phyloP scores from a whole-genome alignment of 2,797 vertebrate genomes.

The Esox masquinongy region DNA sequence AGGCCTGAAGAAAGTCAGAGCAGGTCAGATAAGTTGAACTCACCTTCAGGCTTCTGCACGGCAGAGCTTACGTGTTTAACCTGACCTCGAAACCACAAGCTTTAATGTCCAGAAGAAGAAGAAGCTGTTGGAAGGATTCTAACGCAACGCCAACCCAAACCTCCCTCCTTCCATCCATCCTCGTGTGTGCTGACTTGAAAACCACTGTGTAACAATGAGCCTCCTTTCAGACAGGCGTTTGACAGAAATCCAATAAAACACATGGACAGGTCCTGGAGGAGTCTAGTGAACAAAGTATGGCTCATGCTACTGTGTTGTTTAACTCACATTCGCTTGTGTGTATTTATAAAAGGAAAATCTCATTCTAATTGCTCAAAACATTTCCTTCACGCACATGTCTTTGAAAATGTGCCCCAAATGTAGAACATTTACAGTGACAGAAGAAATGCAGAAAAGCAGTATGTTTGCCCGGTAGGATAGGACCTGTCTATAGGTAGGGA shows the following conservation, averaged over 20 bases:
- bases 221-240: neutral
- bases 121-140: slow-evolving; percentile 1
- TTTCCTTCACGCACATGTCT: neutral
- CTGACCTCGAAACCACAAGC: neutral
- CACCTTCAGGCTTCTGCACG: neutral
- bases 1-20: neutral
- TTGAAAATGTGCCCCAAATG: neutral
- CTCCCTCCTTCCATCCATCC: neutral
- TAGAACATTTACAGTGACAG: neutral
- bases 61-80: neutral
- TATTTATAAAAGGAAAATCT: neutral
- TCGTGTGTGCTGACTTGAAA: neutral
- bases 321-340: neutral
- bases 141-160: neutral
- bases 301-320: neutral
- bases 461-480: neutral
- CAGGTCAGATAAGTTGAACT: slow-evolving; percentile 1
- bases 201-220: neutral
- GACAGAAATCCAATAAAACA: neutral
- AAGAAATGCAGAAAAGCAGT: neutral
- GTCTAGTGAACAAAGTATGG: neutral
- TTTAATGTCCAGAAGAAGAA: slow-evolving; percentile 1
- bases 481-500: neutral
- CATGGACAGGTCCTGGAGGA: neutral
- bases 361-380: neutral